Conservation (phyloP, 2,888 invertebrate species). For the Tuta absoluta region DNA sequence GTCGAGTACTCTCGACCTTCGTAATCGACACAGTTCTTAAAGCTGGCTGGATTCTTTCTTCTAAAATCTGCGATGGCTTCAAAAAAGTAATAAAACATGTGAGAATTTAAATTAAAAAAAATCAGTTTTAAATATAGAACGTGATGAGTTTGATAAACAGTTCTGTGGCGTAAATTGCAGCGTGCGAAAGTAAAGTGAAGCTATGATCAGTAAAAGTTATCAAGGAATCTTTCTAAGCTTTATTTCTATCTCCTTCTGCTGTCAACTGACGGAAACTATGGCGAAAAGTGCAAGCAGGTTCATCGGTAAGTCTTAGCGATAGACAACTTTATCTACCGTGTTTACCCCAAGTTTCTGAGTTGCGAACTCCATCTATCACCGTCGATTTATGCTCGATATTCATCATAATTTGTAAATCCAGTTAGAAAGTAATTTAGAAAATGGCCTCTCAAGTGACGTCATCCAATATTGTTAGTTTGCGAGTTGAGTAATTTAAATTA, state of each 20-base stretch:
- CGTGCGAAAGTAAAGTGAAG: constrained; percentile 42
- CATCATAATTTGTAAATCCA: constrained; percentile 7
- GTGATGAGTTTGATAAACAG: neutral
- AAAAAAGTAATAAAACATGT: constrained; percentile 25
- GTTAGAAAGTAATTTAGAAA: neutral
- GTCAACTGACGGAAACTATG: constrained; percentile 75
- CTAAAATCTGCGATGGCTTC: constrained; percentile 18
- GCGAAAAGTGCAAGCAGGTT: constrained; percentile 75
- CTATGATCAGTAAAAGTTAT: constrained; percentile 74
- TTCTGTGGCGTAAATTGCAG: neutral
- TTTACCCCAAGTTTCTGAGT: constrained; percentile 1
- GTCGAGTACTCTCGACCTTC: constrained; percentile 68
- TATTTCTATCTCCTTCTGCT: constrained; percentile 75
- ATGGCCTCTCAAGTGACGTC: constrained; percentile 1
- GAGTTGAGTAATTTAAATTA: neutral
- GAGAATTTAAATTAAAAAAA: constrained; percentile 14
- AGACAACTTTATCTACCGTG: constrained; percentile 3
- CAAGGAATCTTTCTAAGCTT: constrained; percentile 76
- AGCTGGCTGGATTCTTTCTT: constrained; percentile 33
- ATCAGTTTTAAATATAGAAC: constrained; percentile 5
- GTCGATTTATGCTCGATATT: constrained; percentile 3
- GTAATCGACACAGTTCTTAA: constrained; percentile 46
- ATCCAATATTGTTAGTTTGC: constrained; percentile 8
- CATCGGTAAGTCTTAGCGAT: constrained; percentile 61
- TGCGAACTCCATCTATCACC: constrained; percentile 9